Conservation (phyloP, 2,797 vertebrate species). For the Lates japonicus region DNA sequence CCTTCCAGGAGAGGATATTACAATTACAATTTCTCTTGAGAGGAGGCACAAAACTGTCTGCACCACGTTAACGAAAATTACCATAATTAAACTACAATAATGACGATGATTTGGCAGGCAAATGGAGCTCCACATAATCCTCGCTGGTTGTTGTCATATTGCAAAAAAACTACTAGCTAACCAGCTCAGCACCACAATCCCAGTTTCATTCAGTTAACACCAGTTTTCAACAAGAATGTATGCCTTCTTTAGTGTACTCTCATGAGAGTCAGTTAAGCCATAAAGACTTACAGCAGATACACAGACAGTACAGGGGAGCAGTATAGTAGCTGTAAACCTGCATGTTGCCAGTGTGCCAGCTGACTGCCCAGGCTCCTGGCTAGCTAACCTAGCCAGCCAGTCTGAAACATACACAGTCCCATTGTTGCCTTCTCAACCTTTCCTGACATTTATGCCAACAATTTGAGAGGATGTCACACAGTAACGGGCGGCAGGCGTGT, state of each 20-base stretch:
- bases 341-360: slow-evolving; percentile 73
- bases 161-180: slow-evolving; percentile 44
- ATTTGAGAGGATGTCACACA: slow-evolving; percentile 47
- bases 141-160: slow-evolving; percentile 29
- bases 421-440: slow-evolving; percentile 85
- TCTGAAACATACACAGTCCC: slow-evolving; percentile 79
- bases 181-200: slow-evolving; percentile 41
- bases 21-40: background rate
- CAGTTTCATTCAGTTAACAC: slow-evolving; percentile 47
- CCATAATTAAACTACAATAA: background rate
- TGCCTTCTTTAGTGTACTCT: background rate
- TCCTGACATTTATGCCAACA: slow-evolving; percentile 52
- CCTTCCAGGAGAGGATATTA: slow-evolving; percentile 3
- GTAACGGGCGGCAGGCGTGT: slow-evolving; percentile 21
- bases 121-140: slow-evolving; percentile 15
- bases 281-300: background rate
- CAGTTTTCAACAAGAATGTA: slow-evolving; percentile 1
- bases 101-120: slow-evolving; percentile 17
- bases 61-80: slow-evolving; percentile 11
- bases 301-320: slow-evolving; percentile 26
- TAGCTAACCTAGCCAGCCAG: slow-evolving; percentile 79
- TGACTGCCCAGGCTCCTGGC: slow-evolving; percentile 76
- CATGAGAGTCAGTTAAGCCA: background rate
- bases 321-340: slow-evolving; percentile 47
- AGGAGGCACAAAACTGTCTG: slow-evolving; percentile 9